Base-by-base conservation (phyloP, 2,797 vertebrate genomes). In the Amniataba percoides region DNA sequence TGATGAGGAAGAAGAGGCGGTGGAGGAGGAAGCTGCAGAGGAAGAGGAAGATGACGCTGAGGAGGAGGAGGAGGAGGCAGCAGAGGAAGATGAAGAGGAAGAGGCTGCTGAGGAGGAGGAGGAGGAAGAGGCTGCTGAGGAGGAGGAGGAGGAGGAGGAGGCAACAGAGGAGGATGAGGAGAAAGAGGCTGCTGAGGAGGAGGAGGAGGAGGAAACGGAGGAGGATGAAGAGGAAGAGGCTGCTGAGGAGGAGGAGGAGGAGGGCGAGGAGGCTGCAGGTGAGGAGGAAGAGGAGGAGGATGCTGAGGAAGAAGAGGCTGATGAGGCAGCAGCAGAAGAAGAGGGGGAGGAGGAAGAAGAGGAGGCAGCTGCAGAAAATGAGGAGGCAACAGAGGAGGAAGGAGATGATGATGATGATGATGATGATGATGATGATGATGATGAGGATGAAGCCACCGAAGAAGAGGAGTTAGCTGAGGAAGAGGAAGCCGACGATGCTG, bases 381-480 rank as follows among this genome's bases (percentile, higher is more conserved):
- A 48, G 0, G 60, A 52, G 1, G 63, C 23, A 2, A 43, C 21
- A 5, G 61, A 66, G 6, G 63, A 51, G 9, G 42, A 71, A 4
- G 83, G 61, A 1, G 68, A 48, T 10, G 65, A 65, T 5, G 78
- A 16, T 2, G 82, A 27, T 4, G 68, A 69, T 6, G 68, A 69
- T 2, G 82, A 27, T 4, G 68, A 69, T 6, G 68, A 69, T 2
- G 68, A 48, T 10, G 65, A 65, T 5, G 78, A 16, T 2, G 82
- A 27, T 4, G 68, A 69, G 4, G 68, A 69, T 2, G 67, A 81
- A 1, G 63, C 48, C 4, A 69, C 31, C 0, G 75, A 74, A n/a
- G 77, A 11, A 13, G 71, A 79, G 14, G 84, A 81, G 2, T 62
- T 18, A 1, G 42, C 23, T 14, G 78, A 80, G 6, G 76, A 13